Conservation (phyloP, 2,888 invertebrate genomes). For the Cheilosia grossa region DNA sequence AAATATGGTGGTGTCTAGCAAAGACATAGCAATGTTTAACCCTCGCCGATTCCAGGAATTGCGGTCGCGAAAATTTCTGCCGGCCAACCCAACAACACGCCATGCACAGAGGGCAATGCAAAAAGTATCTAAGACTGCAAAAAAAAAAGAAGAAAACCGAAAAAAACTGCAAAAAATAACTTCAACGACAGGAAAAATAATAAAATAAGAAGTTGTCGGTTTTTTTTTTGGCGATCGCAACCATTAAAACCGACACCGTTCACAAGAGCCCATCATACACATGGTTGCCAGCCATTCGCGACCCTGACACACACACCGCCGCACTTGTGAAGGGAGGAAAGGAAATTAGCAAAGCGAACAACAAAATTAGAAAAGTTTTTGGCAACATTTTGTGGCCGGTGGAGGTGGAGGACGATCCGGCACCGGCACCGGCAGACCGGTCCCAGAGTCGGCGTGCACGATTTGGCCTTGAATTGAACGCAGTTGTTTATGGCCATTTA, state of each 20-base stretch:
- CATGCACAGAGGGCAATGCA: slow-evolving; percentile 63
- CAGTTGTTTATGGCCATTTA: slow-evolving; percentile 71
- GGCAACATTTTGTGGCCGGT: slow-evolving; percentile 54
- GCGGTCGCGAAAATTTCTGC: slow-evolving; percentile 76
- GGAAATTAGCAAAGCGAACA: slow-evolving; percentile 68
- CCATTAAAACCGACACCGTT: slow-evolving; percentile 65
- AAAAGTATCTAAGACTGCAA: slow-evolving; percentile 62
- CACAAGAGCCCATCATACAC: slow-evolving; percentile 64
- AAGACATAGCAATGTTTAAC: slow-evolving; percentile 65
- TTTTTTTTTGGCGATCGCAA: slow-evolving; percentile 57
- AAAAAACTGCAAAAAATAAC: slow-evolving; percentile 12
- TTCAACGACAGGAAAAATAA: slow-evolving; percentile 60
- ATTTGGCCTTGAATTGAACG: slow-evolving; percentile 75
- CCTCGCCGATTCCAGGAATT: slow-evolving; percentile 75
- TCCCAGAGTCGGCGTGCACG: slow-evolving; percentile 50
- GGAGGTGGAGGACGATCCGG: slow-evolving; percentile 1
- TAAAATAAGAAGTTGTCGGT: slow-evolving; percentile 27
- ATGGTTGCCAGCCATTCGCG: slow-evolving; percentile 59
- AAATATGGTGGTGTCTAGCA: slow-evolving; percentile 69
- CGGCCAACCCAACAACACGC: slow-evolving; percentile 57
- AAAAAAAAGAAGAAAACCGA: slow-evolving; percentile 34
- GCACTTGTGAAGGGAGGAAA: slow-evolving; percentile 41
- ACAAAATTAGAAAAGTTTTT: slow-evolving; percentile 72
- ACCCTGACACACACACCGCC: background rate
- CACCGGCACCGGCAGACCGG: slow-evolving; percentile 36